A percentile compares a stretch with the other conserved stretches of the same genome.
Conservation (phyloP, 2,797 vertebrate genomes). For the Coregonus sp. region DNA sequence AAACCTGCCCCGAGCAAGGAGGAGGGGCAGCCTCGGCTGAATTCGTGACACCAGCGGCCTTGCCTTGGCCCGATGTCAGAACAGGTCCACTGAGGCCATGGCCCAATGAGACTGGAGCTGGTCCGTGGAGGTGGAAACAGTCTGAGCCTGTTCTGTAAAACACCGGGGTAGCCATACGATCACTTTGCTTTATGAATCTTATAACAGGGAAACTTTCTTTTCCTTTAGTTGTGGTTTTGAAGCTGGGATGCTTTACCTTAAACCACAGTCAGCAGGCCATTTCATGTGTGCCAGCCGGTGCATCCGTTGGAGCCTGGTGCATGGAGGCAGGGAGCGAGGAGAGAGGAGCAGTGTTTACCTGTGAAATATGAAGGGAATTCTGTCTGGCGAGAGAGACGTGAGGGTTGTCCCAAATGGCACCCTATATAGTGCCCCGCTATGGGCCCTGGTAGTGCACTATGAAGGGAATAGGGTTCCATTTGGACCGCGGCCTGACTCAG, state of each 20-base stretch:
- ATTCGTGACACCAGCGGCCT: too few relatives aligned
- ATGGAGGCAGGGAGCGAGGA: constrained; percentile 20
- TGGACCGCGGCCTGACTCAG: background rate
- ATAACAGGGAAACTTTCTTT: constrained; percentile 9
- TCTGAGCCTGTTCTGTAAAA: too few relatives aligned
- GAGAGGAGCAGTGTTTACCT: constrained; percentile 49
- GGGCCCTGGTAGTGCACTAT: background rate
- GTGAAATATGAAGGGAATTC: constrained; percentile 72
- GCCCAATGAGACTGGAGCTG: too few relatives aligned
- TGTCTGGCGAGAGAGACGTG: constrained; percentile 57
- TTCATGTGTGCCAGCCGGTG: constrained; percentile 37
- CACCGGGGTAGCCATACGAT: too few relatives aligned
- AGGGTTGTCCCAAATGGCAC: constrained; percentile 24
- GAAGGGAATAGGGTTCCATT: too few relatives aligned
- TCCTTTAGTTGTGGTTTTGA: constrained; percentile 1
- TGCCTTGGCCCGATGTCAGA: too few relatives aligned
- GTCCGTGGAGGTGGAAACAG: too few relatives aligned
- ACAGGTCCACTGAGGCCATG: too few relatives aligned
- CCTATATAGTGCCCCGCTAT: background rate
- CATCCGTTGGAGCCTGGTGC: background rate
- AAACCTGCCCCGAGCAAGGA: too few relatives aligned
- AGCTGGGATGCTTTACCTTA: constrained; percentile 4
- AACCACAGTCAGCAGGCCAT: constrained; percentile 38
- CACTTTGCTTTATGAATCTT: background rate
- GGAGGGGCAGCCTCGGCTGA: too few relatives aligned